phyloP scores from a whole-genome alignment of 1,140 invertebrate genomes.

The Dreissena polymorpha region DNA sequence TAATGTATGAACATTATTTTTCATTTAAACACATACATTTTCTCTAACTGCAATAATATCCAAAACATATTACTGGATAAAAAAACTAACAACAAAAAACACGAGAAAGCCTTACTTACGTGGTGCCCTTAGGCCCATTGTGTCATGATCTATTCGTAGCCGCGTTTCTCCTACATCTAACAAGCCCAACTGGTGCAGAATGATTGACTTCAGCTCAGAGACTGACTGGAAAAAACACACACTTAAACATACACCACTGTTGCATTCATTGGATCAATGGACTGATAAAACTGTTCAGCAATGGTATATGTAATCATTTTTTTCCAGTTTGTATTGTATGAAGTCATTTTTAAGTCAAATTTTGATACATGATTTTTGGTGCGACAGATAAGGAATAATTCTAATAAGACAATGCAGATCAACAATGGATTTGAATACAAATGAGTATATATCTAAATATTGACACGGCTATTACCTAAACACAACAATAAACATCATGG shows the following conservation, averaged over 20 bases:
- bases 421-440: too few relatives aligned
- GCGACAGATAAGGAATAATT: too few relatives aligned
- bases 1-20: not conserved
- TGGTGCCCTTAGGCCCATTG: slow-evolving; percentile 65
- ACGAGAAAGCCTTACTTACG: slow-evolving; percentile 58
- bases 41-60: not conserved
- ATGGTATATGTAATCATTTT: too few relatives aligned
- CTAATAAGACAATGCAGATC: too few relatives aligned
- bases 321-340: too few relatives aligned
- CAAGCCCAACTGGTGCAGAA: slow-evolving; percentile 55
- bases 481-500: too few relatives aligned
- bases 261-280: not conserved
- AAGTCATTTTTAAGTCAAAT: too few relatives aligned
- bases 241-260: not conserved
- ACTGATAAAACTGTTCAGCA: too few relatives aligned
- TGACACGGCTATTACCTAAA: too few relatives aligned
- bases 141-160: slow-evolving; percentile 68
- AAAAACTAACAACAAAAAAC: too few relatives aligned
- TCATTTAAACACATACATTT: not conserved
- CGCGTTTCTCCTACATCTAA: slow-evolving; percentile 57
- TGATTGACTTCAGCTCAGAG: slow-evolving; percentile 59
- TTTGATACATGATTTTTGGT: too few relatives aligned
- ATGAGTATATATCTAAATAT: too few relatives aligned
- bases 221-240: slow-evolving; percentile 60
- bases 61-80: not conserved